These are phyloP conservation scores for Microplitis manilae DNA, from an alignment of 2,888 invertebrate species.

Conservation along the genomic window DNA sequence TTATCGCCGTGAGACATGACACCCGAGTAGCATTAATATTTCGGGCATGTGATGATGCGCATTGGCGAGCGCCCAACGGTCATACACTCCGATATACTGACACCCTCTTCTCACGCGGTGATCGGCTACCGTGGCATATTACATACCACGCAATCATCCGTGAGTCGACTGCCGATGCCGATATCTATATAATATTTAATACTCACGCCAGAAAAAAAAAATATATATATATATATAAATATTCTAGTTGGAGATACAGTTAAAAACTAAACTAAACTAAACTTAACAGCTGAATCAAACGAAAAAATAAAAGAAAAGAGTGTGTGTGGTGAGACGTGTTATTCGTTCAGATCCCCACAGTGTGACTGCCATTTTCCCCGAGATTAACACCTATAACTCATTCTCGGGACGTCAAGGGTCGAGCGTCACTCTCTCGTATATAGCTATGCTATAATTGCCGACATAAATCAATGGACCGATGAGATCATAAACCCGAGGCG, in stretches of 20 bases:
- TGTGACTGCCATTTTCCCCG: constrained; percentile 59
- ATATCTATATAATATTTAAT: not conserved
- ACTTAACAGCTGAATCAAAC: not conserved
- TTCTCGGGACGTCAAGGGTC: constrained; percentile 64
- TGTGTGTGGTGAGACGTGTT: constrained; percentile 13
- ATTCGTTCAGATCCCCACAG: constrained; percentile 27
- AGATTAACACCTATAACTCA: constrained; percentile 71
- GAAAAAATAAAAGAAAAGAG: not conserved
- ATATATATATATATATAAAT: too few species aligned
- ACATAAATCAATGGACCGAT: constrained; percentile 71
- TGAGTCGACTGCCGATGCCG: constrained; percentile 58
- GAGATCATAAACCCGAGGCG: constrained; percentile 71
- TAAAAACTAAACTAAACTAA: not conserved
- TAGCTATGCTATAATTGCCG: constrained; percentile 70
- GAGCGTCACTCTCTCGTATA: constrained; percentile 65
- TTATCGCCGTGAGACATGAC: constrained; percentile 43
- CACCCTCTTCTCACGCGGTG: constrained; percentile 30
- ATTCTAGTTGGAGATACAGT: too few species aligned
- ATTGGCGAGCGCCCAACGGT: constrained; percentile 57
- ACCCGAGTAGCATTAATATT: constrained; percentile 56
- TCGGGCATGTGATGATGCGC: constrained; percentile 46
- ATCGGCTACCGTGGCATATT: constrained; percentile 54
- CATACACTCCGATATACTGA: constrained; percentile 35
- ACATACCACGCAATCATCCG: constrained; percentile 55
- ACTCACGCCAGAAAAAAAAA: not conserved